Percentiles rank a stretch among this genome's conserved stretches.
These are phyloP conservation scores for Ephialtes manifestator DNA, from an alignment of 2,888 invertebrate species.

Conservation along the genomic window DNA sequence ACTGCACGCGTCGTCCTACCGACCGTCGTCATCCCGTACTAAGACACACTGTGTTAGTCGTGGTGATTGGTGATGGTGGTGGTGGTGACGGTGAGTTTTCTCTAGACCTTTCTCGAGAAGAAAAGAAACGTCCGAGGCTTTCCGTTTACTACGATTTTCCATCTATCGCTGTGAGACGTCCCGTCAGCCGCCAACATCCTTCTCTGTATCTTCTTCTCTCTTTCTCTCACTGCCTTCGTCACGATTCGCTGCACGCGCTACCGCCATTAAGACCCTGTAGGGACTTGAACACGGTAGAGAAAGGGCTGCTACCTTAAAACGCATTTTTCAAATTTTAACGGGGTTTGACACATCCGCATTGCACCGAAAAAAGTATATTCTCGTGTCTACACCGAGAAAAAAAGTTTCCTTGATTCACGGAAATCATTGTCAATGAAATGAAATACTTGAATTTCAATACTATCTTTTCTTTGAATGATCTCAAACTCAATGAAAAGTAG, in stretches of 20 bases:
- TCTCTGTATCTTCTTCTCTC: constrained; percentile 1
- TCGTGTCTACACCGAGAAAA: no score
- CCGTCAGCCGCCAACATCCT: constrained; percentile 25
- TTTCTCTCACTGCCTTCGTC: not conserved
- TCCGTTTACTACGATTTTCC: constrained; percentile 61
- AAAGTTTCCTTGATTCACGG: no score
- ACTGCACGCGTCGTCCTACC: constrained; percentile 46
- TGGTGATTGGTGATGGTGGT: constrained; percentile 22
- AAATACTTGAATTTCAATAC: no score
- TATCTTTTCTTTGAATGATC: no score
- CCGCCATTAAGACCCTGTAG: constrained; percentile 43
- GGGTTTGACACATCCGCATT: not conserved
- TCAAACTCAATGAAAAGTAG: no score
- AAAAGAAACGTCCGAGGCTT: constrained; percentile 57
- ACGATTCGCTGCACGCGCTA: constrained; percentile 52
- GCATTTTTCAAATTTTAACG: not conserved
- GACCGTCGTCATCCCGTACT: constrained; percentile 18
- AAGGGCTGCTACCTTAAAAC: constrained; percentile 33
- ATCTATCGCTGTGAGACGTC: constrained; percentile 34
- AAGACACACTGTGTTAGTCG: not conserved
- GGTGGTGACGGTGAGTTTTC: constrained; percentile 33
- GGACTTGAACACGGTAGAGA: constrained; percentile 29
- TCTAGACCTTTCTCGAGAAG: constrained; percentile 50
- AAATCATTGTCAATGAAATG: no score
- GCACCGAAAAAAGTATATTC: not conserved